Base-by-base conservation (phyloP, 2,113 vertebrate genomes). In the Austrofundulus limnaeus region DNA sequence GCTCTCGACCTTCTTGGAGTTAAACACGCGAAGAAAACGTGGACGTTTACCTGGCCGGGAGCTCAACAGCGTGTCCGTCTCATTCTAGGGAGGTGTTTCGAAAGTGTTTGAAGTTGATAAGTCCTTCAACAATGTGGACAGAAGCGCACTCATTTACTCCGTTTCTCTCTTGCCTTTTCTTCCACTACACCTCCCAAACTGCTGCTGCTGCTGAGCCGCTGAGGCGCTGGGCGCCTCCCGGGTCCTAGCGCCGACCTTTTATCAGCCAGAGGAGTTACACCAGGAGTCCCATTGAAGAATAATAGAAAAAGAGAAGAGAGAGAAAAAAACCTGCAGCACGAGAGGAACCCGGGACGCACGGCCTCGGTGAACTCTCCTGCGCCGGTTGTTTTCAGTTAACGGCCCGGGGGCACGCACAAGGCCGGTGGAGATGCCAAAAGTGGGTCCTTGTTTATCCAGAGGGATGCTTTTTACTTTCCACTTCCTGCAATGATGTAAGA, bases 121-220 rank as follows among this genome's bases (percentile, higher is more conserved):
- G 87, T 92, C 90, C 92, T 88, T 89, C 67, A 86, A 91, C 85
- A 92, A 90, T 83, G 72, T 92, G 88, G 84, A 80, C 85, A 89
- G 85, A 90, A 92, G 87, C 88, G 90, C 84, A 91, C 91, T 91
- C 90, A 92, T 92, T 92, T 84, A 92, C 89, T 92, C 88, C 87
- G 90, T 89, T 85, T 91, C 90, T 90, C 81, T 90, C 31, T 51
- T 84, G 90, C 90, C 86, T 91, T 46, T 91, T 92, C 90, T 91
- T 91, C 89, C 89, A 92, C 91, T 91, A 88, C 90, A 90, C 90
- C 92, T 92, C 89, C 90, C 91, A 83, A 89, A 88, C 89, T 81
- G 80, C 85, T 78, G 86, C 84, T 7, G 25, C 91, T 89, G 91
- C 86, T 82, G 90, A 84, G 82, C 85, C 83, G 81, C 89, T n/a